phyloP scores from a whole-genome alignment of 1,140 invertebrate genomes.

The Macrosteles quadrilineatus region DNA sequence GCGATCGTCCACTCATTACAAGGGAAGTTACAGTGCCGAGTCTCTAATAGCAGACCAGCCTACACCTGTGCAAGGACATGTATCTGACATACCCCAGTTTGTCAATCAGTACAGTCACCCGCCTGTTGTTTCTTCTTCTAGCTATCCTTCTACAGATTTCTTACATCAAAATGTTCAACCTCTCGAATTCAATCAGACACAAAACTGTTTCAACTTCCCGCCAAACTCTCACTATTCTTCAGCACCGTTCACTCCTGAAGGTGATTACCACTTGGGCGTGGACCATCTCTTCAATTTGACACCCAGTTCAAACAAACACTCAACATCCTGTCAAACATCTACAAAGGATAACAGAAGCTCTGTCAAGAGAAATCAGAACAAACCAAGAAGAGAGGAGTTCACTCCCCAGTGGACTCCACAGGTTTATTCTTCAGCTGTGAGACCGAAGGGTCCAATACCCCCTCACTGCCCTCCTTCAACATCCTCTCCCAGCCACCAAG shows the following conservation, averaged over 20 bases:
- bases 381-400: slow-evolving; percentile 13
- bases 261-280: slow-evolving; percentile 14
- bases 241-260: background rate
- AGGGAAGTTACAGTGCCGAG: slow-evolving; percentile 61
- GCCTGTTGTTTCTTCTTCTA: slow-evolving; percentile 48
- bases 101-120: slow-evolving; percentile 48
- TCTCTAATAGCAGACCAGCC: slow-evolving; percentile 55
- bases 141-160: slow-evolving; percentile 31
- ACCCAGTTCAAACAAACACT: background rate
- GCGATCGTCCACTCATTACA: slow-evolving; percentile 28
- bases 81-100: slow-evolving; percentile 43
- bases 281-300: background rate
- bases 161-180: slow-evolving; percentile 17
- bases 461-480: slow-evolving; percentile 12
- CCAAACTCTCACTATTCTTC: slow-evolving; percentile 15
- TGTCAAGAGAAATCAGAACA: background rate
- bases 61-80: slow-evolving; percentile 48
- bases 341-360: background rate
- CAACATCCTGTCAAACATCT: slow-evolving; percentile 17
- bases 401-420: background rate
- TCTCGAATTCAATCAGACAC: slow-evolving; percentile 18
- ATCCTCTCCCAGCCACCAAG: slow-evolving; percentile 7
- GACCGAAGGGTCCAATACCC: background rate
- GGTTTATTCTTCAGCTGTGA: background rate
- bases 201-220: slow-evolving; percentile 34